Conservation (phyloP, 2,888 invertebrate species). For the Mellilla xanthometata region DNA sequence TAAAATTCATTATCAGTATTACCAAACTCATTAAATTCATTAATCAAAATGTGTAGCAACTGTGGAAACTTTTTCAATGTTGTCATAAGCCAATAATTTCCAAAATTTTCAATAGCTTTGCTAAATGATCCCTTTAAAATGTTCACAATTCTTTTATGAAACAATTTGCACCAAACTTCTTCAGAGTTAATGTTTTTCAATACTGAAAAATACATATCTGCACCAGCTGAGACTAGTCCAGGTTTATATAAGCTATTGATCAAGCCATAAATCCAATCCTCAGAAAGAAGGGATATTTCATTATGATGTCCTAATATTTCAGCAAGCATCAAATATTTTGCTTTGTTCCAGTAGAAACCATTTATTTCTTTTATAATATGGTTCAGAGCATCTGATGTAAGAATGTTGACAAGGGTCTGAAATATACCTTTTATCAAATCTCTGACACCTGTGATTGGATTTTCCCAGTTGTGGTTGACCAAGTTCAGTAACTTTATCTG, state of each 20-base stretch:
- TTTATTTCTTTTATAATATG: slow-evolving; percentile 54
- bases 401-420: slow-evolving; percentile 51
- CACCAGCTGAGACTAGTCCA: slow-evolving; percentile 82
- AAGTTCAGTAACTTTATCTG: slow-evolving; percentile 69
- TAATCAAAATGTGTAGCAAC: slow-evolving; percentile 44
- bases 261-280: slow-evolving; percentile 59
- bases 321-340: slow-evolving; percentile 81
- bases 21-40: slow-evolving; percentile 39
- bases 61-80: slow-evolving; percentile 71
- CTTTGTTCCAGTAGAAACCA: slow-evolving; percentile 82
- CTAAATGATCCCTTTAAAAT: slow-evolving; percentile 45
- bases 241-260: slow-evolving; percentile 69
- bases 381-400: slow-evolving; percentile 44
- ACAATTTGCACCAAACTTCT: slow-evolving; percentile 70
- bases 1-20: slow-evolving; percentile 46
- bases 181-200: slow-evolving; percentile 60
- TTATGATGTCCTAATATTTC: slow-evolving; percentile 65
- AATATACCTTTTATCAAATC: slow-evolving; percentile 79
- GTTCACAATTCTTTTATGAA: slow-evolving; percentile 49
- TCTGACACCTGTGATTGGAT: slow-evolving; percentile 79
- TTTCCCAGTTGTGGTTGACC: slow-evolving; percentile 84
- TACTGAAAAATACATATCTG: slow-evolving; percentile 81
- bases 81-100: slow-evolving; percentile 75
- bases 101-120: slow-evolving; percentile 68
- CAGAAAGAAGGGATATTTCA: slow-evolving; percentile 17